Conservation (phyloP, 1,140 invertebrate species). For the Drosophila busckii region DNA sequence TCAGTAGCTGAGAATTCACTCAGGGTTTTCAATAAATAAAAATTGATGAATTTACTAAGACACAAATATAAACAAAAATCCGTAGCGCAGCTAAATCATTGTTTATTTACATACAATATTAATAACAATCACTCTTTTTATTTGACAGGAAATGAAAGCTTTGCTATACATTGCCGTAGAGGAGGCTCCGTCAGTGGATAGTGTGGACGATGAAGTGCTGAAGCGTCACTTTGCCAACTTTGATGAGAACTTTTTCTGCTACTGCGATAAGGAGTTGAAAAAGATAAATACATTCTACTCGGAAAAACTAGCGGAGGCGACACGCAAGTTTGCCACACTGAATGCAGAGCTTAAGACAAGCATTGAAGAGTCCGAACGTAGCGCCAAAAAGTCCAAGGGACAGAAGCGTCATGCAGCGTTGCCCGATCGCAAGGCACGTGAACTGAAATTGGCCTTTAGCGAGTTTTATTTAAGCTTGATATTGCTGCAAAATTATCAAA, state of each 20-base stretch:
- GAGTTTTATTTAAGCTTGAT: conserved; percentile 99
- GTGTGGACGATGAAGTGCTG: conserved; percentile 92
- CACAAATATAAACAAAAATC: no score
- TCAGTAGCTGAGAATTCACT: no score
- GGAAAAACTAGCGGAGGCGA: conserved; percentile 98
- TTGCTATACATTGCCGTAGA: conserved; percentile 94
- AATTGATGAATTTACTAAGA: no score
- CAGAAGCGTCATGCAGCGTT: conserved; percentile 80
- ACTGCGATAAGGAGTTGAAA: conserved; percentile 95
- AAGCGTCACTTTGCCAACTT: conserved; percentile 96
- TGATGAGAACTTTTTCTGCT: conserved; percentile 97
- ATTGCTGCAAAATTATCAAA: conserved; percentile 93
- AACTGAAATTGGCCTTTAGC: conserved; percentile 98
- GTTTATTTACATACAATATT: not conserved
- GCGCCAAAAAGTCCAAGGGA: conserved; percentile 80
- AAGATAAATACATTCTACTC: conserved; percentile 99
- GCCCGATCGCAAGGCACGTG: conserved; percentile 86
- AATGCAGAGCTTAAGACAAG: conserved; percentile 92
- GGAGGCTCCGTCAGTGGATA: conserved; percentile 91
- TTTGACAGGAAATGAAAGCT: conserved; percentile 91
- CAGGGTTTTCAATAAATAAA: no score
- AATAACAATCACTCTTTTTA: no score
- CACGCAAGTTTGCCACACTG: conserved; percentile 94
- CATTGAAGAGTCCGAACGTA: conserved; percentile 83
- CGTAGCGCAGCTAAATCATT: no score